Base-by-base conservation (phyloP, 1,140 invertebrate genomes). In the Psilanteris sp. region DNA sequence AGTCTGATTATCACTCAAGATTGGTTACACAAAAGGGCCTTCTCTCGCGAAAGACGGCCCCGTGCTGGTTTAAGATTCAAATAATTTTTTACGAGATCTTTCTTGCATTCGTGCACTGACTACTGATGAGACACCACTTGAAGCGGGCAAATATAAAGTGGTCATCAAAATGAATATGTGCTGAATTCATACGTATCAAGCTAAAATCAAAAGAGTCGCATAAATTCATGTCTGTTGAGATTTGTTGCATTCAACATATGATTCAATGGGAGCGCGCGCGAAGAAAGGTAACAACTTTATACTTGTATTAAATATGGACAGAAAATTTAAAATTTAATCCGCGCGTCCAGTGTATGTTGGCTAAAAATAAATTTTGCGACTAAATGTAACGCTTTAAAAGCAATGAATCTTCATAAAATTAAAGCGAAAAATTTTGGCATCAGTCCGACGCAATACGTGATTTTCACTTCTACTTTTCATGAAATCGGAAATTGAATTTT, bases 1-100 rank as follows among this genome's bases (percentile, higher is more conserved):
- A 70, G 71, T 71, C 83, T 86, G 86, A 88, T 88, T 87, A 87
- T 88, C 85, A 73, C 77, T 81, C 70, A 81, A 87, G 85, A 88
- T 88, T 85, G 80, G 80, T 73, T 72, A 74, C 79, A 83, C 83
- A 82, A 85, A 83, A 79, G 72, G 66, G 13, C 52, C 62, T 72
- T 75, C 78, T 82, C 79, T 78, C 48, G 70, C 68, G 52, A 79
- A 75, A 67, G 57, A 72, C 61, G 71, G 72, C 50, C 66, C 46
- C 74, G 72, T 77, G 78, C 66, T 70, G 52, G 67, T 78, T 59
- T 76, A 79, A 86, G 85, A 88, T 87, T 87, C 85, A 86, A 83
- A 86, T 86, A 86, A 86, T 87, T 86, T 84, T 84, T 81, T 81
- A 83, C 73, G 81, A 79, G 71, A 44, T 77, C 77, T 76, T 36